These are phyloP conservation scores for Pelobates fuscus DNA, from an alignment of 2,113 vertebrate genomes.

Conservation along the genomic window DNA sequence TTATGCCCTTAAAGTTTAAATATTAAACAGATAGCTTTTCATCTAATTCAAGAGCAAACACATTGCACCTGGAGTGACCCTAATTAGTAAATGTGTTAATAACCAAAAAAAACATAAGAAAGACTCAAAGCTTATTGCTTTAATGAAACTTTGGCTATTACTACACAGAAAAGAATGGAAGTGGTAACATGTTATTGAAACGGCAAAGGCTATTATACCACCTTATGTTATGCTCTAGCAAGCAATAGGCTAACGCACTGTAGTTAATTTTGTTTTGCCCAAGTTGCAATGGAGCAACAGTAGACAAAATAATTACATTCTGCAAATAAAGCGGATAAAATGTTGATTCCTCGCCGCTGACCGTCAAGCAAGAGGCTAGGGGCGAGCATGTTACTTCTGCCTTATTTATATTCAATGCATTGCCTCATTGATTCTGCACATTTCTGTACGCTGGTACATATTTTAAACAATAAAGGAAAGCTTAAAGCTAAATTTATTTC, in stretches of 20 bases:
- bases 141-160: no score
- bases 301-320: conserved; percentile 37
- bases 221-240: neutral
- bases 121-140: no score
- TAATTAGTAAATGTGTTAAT: no score
- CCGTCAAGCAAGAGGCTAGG: conserved; percentile 37
- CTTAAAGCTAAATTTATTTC: conserved; percentile 50
- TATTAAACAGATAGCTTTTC: no score
- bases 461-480: conserved; percentile 50
- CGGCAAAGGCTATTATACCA: no score
- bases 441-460: conserved; percentile 47
- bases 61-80: no score
- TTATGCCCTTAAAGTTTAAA: no score
- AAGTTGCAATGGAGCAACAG: conserved; percentile 13
- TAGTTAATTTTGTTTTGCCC: conserved; percentile 30
- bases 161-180: no score
- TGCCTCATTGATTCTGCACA: conserved; percentile 49
- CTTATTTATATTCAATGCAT: conserved; percentile 51
- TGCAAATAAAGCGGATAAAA: conserved; percentile 47
- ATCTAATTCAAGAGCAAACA: no score
- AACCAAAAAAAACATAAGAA: no score
- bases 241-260: conserved; percentile 15
- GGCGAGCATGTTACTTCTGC: conserved; percentile 46
- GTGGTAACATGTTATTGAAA: no score
- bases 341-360: conserved; percentile 31